These are phyloP conservation scores for Pogona vitticeps DNA, from an alignment of 2,113 vertebrate species.

Conservation along the genomic window DNA sequence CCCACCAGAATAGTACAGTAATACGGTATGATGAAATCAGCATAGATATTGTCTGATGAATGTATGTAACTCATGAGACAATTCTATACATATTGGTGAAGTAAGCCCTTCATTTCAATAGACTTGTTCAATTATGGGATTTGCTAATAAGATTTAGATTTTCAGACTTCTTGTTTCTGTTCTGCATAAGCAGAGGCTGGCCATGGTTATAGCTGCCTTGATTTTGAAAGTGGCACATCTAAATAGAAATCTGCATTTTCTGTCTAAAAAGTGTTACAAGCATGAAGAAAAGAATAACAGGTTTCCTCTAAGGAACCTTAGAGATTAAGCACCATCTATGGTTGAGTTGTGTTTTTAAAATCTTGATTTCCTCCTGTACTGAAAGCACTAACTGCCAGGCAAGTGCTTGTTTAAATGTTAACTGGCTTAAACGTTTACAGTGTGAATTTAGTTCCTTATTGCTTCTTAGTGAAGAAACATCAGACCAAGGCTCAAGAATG, in stretches of 20 bases:
- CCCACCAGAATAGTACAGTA: too few relatives aligned
- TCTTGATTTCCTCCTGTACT: background rate
- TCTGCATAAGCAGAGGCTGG: too few relatives aligned
- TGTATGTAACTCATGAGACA: background rate
- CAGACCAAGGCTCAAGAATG: background rate
- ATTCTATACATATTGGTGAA: background rate
- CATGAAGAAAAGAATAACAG: background rate
- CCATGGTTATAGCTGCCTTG: too few relatives aligned
- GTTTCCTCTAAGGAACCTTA: background rate
- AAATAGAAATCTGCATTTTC: too few relatives aligned
- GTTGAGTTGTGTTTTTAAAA: background rate
- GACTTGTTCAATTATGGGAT: background rate
- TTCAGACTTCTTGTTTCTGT: background rate
- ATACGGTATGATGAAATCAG: background rate
- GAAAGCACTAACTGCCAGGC: background rate
- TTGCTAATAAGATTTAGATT: background rate
- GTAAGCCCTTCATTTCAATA: too few relatives aligned
- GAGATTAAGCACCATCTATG: background rate
- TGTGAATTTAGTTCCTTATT: background rate
- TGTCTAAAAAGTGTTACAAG: background rate
- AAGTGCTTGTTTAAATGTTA: background rate
- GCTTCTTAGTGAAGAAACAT: background rate
- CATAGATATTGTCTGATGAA: background rate
- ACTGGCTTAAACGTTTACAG: background rate
- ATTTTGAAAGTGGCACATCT: too few relatives aligned